These are phyloP conservation scores for Callithrix jacchus DNA, from an alignment of 2,113 vertebrate genomes.

Conservation along the genomic window DNA sequence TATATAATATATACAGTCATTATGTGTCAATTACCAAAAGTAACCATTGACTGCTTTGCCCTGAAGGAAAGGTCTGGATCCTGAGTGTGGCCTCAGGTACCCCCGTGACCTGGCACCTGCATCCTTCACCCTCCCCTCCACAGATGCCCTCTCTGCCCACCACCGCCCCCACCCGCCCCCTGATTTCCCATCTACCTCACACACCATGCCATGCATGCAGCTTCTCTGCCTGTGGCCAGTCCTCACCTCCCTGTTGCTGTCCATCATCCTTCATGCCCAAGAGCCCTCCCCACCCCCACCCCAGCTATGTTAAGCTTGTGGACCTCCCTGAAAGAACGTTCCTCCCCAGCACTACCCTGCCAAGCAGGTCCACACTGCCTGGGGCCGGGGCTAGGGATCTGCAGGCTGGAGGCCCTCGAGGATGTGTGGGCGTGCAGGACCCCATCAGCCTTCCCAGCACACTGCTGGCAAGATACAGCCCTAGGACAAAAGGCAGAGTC, in stretches of 20 bases:
- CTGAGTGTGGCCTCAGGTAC: neutral
- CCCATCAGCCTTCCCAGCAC: neutral
- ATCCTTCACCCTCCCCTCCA: no score
- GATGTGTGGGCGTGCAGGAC: rapidly evolving
- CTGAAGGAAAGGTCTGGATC: no score
- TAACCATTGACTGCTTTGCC: neutral
- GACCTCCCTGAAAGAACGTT: rapidly evolving
- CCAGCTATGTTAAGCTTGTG: neutral
- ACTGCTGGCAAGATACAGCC: neutral
- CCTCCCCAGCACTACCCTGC: neutral
- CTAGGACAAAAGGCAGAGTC: rapidly evolving
- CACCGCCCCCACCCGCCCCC: neutral
- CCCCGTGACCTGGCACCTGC: neutral
- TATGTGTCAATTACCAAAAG: neutral
- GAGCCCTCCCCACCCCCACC: no score
- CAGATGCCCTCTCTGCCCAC: neutral
- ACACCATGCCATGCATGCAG: rapidly evolving
- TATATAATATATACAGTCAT: neutral
- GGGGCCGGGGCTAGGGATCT: rapidly evolving
- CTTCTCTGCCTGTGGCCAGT: neutral
- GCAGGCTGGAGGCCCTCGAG: rapidly evolving
- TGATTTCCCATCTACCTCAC: rapidly evolving
- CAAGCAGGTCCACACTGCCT: rapidly evolving
- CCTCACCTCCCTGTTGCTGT: rapidly evolving
- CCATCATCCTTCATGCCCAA: rapidly evolving